Percentiles rank a stretch among this genome's conserved stretches.
These are phyloP conservation scores for Rhingia campestris DNA, from an alignment of 2,888 invertebrate genomes.

Conservation along the genomic window DNA sequence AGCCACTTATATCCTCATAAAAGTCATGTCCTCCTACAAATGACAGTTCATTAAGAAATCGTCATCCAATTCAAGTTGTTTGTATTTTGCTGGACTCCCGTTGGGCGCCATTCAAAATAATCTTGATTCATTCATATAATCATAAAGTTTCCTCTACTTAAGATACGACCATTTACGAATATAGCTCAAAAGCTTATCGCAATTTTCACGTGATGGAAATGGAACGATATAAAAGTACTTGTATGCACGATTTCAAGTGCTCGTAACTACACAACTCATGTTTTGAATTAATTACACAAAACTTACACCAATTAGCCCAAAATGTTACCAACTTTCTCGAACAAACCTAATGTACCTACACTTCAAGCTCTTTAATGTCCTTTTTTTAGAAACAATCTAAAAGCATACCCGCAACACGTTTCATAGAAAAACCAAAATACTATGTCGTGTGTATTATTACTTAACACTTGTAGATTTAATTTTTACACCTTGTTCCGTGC, in stretches of 20 bases:
- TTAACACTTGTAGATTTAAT: conserved; percentile 74
- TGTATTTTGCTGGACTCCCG: neutral
- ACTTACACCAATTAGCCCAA: neutral
- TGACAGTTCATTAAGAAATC: no score
- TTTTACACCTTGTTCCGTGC: conserved; percentile 71
- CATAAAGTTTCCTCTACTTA: neutral
- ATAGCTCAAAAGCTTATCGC: neutral
- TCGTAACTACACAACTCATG: neutral
- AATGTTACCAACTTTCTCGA: neutral
- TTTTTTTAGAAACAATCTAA: conserved; percentile 5
- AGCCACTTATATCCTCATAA: no score
- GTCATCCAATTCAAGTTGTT: no score
- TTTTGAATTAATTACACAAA: conserved; percentile 1
- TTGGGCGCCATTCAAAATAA: neutral
- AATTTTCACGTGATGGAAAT: neutral
- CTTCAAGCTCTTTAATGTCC: neutral
- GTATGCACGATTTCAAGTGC: neutral
- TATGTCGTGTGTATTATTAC: conserved; percentile 70
- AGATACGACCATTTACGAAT: neutral
- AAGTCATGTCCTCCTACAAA: no score
- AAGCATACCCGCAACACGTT: conserved; percentile 51
- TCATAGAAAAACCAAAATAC: conserved; percentile 23
- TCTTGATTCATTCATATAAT: no score
- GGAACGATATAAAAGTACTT: conserved; percentile 2
- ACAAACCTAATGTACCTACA: neutral